Conservation (phyloP, 2,888 invertebrate genomes). For the Leucophenga maculata region DNA sequence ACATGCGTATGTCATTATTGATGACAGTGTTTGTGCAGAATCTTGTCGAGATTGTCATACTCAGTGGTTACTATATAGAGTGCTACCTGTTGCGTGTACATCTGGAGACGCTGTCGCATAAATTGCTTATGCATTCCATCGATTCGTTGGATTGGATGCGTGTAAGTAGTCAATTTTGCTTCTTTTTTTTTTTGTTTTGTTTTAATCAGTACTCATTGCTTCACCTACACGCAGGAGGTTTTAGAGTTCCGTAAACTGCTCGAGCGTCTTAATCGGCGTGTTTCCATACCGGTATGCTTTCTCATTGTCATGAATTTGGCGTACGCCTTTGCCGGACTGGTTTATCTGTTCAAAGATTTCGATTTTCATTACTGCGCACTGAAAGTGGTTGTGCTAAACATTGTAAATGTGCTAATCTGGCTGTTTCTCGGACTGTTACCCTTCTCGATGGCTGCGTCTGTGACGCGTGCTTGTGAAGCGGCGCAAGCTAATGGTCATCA, state of each 20-base stretch:
- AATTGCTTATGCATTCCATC: constrained; percentile 81
- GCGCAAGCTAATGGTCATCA: constrained; percentile 85
- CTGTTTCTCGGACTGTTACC: constrained; percentile 65
- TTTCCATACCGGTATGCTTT: constrained; percentile 83
- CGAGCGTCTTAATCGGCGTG: constrained; percentile 82
- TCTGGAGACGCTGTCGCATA: constrained; percentile 80
- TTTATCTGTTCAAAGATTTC: constrained; percentile 79
- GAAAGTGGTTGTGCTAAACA: constrained; percentile 79
- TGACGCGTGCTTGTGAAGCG: constrained; percentile 81
- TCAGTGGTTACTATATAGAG: constrained; percentile 87
- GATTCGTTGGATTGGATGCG: constrained; percentile 85
- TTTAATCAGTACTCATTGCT: background rate
- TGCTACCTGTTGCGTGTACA: constrained; percentile 84
- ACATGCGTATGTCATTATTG: constrained; percentile 74
- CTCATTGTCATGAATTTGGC: constrained; percentile 83
- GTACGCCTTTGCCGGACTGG: constrained; percentile 80
- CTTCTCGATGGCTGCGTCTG: constrained; percentile 80
- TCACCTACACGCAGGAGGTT: constrained; percentile 77
- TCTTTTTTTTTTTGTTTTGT: background rate
- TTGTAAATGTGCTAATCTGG: constrained; percentile 74
- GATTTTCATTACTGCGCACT: constrained; percentile 75
- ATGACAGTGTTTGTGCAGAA: constrained; percentile 84
- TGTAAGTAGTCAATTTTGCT: constrained; percentile 71
- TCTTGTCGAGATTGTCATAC: constrained; percentile 85
- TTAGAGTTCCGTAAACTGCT: constrained; percentile 85